A percentile compares a stretch with the other conserved stretches of the same genome.
phyloP scores from a whole-genome alignment of 1,140 invertebrate genomes.

The Drosophila repleta region DNA sequence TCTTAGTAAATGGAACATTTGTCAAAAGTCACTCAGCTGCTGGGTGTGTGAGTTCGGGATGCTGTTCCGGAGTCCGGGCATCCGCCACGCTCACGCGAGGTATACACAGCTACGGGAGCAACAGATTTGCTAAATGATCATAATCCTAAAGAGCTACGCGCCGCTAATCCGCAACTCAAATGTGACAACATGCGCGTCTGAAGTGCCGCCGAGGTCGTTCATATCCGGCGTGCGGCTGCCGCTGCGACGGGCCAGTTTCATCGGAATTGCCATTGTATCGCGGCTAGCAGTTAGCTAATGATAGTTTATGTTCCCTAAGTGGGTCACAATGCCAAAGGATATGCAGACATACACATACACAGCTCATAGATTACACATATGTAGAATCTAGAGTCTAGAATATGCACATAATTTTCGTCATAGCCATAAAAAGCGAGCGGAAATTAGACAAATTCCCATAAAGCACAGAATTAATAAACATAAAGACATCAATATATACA shows the following conservation, averaged over 20 bases:
- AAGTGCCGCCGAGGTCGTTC: slow-evolving; percentile 60
- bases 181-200: slow-evolving; percentile 81
- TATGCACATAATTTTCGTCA: slow-evolving; percentile 18
- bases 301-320: slow-evolving; percentile 69
- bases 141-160: slow-evolving; percentile 76
- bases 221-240: slow-evolving; percentile 22
- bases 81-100: slow-evolving; percentile 50
- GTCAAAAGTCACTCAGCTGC: slow-evolving; percentile 57
- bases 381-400: no score
- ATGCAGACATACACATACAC: slow-evolving; percentile 6
- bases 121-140: slow-evolving; percentile 84
- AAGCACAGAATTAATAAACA: slow-evolving; percentile 7
- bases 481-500: not conserved
- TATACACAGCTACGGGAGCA: slow-evolving; percentile 64
- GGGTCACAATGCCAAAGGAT: slow-evolving; percentile 64
- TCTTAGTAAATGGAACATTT: slow-evolving; percentile 61
- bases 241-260: slow-evolving; percentile 8
- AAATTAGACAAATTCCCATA: slow-evolving; percentile 37
- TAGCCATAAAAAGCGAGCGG: slow-evolving; percentile 16
- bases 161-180: slow-evolving; percentile 83
- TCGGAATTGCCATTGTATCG: slow-evolving; percentile 20
- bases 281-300: slow-evolving; percentile 42
- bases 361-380: not conserved
- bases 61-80: not conserved
- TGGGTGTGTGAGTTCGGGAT: not conserved